Base-by-base conservation (phyloP, 2,888 invertebrate species). In the Meghimatium bilineatum region DNA sequence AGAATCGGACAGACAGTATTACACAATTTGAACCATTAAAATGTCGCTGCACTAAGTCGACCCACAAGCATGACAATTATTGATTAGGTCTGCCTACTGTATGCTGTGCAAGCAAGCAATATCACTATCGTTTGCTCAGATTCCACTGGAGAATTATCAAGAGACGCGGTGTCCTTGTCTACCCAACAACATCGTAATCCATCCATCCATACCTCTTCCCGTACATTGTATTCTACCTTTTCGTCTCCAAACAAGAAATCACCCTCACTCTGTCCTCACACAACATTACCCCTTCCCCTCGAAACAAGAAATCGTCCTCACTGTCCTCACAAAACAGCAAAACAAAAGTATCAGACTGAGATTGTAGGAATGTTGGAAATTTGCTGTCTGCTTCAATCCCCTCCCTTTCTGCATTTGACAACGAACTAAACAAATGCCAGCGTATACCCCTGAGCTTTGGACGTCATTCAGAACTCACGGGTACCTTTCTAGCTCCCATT, bases 401-500 rank as follows among this genome's bases (percentile, higher is more conserved):
- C 66, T 77, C 66, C 63, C n/a, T 5, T 32, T 56, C 20, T 60
- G 77, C 66, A 56, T 1, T 66, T 66, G 44, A 63, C 77, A 26
- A 63, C 63, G 38, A 56, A 38, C 60, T 63, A 63, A 77, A 77
- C 66, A 77, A 77, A 77, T 56, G 77, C 52, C 56, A 52, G 63
- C n/a, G 63, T 77, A 63, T 63, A 77, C 77, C 66, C 77, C 34
- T 0, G 77, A 63, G 77, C 66, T 38, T 63, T 63, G 26, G 12
- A 17, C 66, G 26, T 36, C 52, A 69, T 80, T 80, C 69, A 32
- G 38, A 32, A 34, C 52, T 32, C 32, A 5, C 80, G 52, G 29
- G 69, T 80, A 80, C 80, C 80, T 69, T 52, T 78, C 69, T 69
- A 34, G 69, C 69, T 80, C 52, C 69, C 69, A 38, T 69, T 80